These are phyloP conservation scores for Kryphioiulus occultus DNA, from an alignment of 2,888 invertebrate genomes.

Conservation along the genomic window DNA sequence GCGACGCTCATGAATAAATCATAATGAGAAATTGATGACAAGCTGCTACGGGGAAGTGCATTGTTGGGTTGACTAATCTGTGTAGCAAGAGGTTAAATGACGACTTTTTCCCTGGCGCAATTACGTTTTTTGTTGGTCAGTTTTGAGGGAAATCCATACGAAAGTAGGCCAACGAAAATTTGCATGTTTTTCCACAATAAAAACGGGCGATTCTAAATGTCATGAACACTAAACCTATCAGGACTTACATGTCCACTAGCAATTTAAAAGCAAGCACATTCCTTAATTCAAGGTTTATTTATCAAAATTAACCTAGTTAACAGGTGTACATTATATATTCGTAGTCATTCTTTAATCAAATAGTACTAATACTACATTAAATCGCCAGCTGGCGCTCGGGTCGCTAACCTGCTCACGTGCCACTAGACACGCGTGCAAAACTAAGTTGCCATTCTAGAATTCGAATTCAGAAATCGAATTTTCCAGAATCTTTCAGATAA, in stretches of 20 bases:
- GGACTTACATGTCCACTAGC: neutral
- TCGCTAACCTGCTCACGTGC: no score
- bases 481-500: no score
- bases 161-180: conserved; percentile 17
- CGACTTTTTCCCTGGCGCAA: neutral
- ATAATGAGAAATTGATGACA: neutral
- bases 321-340: neutral
- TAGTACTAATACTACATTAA: neutral
- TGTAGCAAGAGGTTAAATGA: neutral
- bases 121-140: neutral
- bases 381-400: neutral
- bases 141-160: conserved; percentile 1
- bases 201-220: neutral
- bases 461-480: no score
- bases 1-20: neutral
- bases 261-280: neutral
- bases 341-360: neutral
- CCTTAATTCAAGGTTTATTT: neutral
- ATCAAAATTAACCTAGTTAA: neutral
- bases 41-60: neutral
- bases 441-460: neutral
- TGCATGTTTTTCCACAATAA: neutral
- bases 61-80: neutral
- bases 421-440: neutral
- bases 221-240: conserved; percentile 8